These are phyloP conservation scores for Cephus pulcher DNA, from an alignment of 2,888 invertebrate genomes.

Conservation along the genomic window DNA sequence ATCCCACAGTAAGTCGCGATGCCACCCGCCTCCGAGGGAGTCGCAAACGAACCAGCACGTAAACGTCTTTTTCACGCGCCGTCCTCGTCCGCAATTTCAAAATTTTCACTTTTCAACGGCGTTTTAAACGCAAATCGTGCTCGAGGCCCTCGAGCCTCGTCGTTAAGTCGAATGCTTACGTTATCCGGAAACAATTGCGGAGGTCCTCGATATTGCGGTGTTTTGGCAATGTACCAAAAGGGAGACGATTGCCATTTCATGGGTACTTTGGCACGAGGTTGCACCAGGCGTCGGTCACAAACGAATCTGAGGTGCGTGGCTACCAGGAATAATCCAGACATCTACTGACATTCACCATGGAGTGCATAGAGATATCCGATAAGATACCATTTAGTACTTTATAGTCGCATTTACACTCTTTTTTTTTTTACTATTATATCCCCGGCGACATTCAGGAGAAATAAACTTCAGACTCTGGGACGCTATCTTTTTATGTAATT, in stretches of 20 bases:
- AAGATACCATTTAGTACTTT: no score
- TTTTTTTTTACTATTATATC: no score
- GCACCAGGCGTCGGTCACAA: no score
- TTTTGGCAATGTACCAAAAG: background rate
- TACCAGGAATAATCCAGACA: no score
- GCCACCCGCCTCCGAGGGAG: background rate
- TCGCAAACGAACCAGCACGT: background rate
- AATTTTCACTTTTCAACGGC: background rate
- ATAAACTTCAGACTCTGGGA: no score
- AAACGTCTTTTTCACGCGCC: background rate
- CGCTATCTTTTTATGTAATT: no score
- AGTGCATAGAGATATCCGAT: no score
- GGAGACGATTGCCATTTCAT: background rate
- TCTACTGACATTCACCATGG: no score
- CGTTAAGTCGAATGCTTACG: background rate
- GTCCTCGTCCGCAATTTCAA: background rate
- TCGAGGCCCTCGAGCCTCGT: background rate
- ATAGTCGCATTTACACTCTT: no score
- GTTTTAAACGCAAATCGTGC: background rate
- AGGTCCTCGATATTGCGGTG: background rate
- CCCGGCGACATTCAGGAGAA: no score
- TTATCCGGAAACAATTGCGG: conserved; percentile 1
- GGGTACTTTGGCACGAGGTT: background rate
- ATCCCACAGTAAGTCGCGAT: no score
- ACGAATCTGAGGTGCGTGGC: no score